Base-by-base conservation (phyloP, 1,140 invertebrate species). In the Drosophila bocki region DNA sequence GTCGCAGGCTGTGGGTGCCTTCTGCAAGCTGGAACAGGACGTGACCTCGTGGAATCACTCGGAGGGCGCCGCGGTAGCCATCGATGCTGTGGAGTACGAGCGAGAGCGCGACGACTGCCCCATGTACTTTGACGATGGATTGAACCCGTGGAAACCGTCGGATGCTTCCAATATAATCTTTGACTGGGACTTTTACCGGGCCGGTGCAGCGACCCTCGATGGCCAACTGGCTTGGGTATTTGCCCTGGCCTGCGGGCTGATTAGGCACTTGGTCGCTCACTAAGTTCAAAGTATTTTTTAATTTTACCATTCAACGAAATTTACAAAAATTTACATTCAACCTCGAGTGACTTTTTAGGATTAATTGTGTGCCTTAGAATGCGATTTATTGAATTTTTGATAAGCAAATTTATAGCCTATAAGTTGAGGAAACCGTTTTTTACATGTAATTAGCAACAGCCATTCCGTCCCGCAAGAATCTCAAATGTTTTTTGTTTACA, bases 31-130 rank as follows among this genome's bases (percentile, higher is more conserved):
- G 7, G 96, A 96, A 57, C 99, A 99, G 94, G 97, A 97, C 90
- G 98, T 99, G 0, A 95, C 95, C 3, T 98, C 97, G 59, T 96
- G 94, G 93, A 97, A 97, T 93, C 96, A 97, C 85, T 96, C 96
- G 0, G 96, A 99, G 91, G 98, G 98, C 32, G 98, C 98, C 51
- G 96, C 97, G 59, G 97, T 99, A 26, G 95, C 97, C 48, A 93
- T 99, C 4, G 96, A 97, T 75, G 96, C 99, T 95, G 95, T 96
- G 65, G 98, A 99, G 94, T 98, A 97, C 93, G 98, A 98, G 93
- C 94, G 97, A 94, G 97, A 98, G 93, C 95, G 97, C 95, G 98
- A 99, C 93, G 96, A 97, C 84, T 99, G 98, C 93, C 98, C 98
- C 1, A 98, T 99, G 97, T 95, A 96, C 92, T 99, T 98, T 92